phyloP scores from a whole-genome alignment of 2,888 invertebrate genomes.

The Nomada ruficornis region DNA sequence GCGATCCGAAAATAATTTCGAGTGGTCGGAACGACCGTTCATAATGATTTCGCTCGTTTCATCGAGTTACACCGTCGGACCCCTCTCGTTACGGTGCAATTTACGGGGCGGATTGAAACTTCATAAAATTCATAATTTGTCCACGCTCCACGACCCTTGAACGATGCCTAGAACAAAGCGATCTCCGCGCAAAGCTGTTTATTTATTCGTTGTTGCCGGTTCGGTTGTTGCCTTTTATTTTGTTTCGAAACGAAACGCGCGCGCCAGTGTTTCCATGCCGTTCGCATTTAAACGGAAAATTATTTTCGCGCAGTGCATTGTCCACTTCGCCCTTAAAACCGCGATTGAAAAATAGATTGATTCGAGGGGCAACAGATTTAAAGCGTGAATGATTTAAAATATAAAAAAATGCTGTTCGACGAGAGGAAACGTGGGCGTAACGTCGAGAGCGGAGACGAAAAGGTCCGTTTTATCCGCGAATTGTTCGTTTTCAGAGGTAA shows the following conservation, averaged over 20 bases:
- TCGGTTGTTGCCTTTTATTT: background rate
- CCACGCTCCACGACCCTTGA: background rate
- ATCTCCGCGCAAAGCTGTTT: constrained; percentile 27
- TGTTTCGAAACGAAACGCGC: constrained; percentile 17
- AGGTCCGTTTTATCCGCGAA: constrained; percentile 25
- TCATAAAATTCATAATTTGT: constrained; percentile 32
- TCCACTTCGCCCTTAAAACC: constrained; percentile 22
- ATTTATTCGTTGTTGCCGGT: constrained; percentile 24
- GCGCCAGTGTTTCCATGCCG: constrained; percentile 30
- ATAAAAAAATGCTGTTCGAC: background rate
- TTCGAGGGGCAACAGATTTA: constrained; percentile 46
- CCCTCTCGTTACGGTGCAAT: constrained; percentile 47
- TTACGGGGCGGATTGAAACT: constrained; percentile 30
- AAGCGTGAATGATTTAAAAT: constrained; percentile 30
- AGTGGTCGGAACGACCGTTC: constrained; percentile 7
- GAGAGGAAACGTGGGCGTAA: background rate
- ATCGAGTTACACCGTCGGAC: constrained; percentile 25
- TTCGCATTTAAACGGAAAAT: constrained; percentile 53
- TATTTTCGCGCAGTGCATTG: constrained; percentile 40
- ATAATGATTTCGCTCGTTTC: constrained; percentile 52
- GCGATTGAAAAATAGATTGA: constrained; percentile 56
- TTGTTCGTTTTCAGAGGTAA: constrained; percentile 9
- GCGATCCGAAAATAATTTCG: constrained; percentile 50
- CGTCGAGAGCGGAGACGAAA: background rate
- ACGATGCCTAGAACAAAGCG: constrained; percentile 24